phyloP scores from a whole-genome alignment of 2,797 vertebrate genomes.

The Neolamprologus multifasciatus region DNA sequence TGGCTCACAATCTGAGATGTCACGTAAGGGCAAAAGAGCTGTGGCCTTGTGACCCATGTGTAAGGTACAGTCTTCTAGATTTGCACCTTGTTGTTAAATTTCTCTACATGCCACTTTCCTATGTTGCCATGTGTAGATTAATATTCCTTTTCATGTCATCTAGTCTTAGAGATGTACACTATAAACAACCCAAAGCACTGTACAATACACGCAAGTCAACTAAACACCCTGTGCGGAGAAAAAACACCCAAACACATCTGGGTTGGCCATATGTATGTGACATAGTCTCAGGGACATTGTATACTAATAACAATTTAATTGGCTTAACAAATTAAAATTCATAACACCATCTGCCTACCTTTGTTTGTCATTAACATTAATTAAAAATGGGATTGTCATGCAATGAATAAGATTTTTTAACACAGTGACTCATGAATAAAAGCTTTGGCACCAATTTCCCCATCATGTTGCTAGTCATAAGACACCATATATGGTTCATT shows the following conservation, averaged over 20 bases:
- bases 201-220: neutral
- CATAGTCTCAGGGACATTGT: neutral
- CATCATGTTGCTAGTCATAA: neutral
- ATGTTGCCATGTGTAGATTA: neutral
- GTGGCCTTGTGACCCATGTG: neutral
- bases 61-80: neutral
- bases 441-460: neutral
- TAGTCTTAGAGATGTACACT: conserved; percentile 2
- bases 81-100: neutral
- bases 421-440: neutral
- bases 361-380: conserved; percentile 12
- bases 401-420: conserved; percentile 1
- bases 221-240: neutral
- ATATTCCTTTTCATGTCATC: conserved; percentile 11
- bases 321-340: neutral
- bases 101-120: neutral
- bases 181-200: conserved; percentile 44
- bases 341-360: neutral
- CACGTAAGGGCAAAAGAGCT: neutral
- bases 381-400: neutral
- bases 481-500: neutral
- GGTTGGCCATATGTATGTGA: neutral
- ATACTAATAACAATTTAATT: neutral
- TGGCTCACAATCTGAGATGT: neutral
- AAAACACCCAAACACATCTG: neutral